Percentiles rank a stretch among this genome's conserved stretches.
phyloP scores from a whole-genome alignment of 2,797 vertebrate species.

The Hemitrygon akajei region DNA sequence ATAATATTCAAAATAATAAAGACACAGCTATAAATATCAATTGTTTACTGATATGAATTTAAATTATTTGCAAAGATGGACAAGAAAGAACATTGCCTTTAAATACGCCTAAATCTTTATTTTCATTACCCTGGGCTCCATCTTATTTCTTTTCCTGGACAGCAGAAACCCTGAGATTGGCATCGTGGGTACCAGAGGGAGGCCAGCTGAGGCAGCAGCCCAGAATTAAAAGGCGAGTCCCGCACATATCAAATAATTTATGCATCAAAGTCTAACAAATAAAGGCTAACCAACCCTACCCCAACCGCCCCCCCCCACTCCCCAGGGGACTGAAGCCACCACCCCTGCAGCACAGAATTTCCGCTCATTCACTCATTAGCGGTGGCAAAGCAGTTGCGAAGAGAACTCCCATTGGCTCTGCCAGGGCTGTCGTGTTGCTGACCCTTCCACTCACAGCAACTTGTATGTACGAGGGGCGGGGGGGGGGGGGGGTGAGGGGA shows the following conservation, averaged over 20 bases:
- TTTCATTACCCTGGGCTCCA: not conserved
- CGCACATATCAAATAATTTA: conserved; percentile 40
- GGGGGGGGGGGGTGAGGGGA: not conserved
- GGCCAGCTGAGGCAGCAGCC: not conserved
- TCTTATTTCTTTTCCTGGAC: not conserved
- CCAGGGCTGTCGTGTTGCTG: conserved; percentile 33
- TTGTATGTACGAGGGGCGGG: conserved; percentile 17
- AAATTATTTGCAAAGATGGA: not conserved
- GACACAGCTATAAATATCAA: not conserved
- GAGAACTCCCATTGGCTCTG: conserved; percentile 34
- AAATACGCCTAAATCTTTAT: not conserved
- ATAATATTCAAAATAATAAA: not conserved
- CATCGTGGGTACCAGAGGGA: conserved; percentile 7
- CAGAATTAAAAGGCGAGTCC: conserved; percentile 37
- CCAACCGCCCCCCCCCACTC: not conserved
- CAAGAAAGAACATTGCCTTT: not conserved
- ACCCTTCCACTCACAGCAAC: conserved; percentile 39
- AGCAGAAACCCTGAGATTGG: conserved; percentile 5
- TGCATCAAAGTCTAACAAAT: conserved; percentile 41
- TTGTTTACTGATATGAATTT: not conserved
- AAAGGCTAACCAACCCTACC: not conserved
- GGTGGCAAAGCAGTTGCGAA: conserved; percentile 38
- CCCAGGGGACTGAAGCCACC: conserved; percentile 24
- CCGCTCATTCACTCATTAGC: conserved; percentile 43
- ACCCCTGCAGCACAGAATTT: conserved; percentile 40